Percentiles rank a stretch among this genome's conserved stretches.
These are phyloP conservation scores for Physella acuta DNA, from an alignment of 1,140 invertebrate species.

Conservation along the genomic window DNA sequence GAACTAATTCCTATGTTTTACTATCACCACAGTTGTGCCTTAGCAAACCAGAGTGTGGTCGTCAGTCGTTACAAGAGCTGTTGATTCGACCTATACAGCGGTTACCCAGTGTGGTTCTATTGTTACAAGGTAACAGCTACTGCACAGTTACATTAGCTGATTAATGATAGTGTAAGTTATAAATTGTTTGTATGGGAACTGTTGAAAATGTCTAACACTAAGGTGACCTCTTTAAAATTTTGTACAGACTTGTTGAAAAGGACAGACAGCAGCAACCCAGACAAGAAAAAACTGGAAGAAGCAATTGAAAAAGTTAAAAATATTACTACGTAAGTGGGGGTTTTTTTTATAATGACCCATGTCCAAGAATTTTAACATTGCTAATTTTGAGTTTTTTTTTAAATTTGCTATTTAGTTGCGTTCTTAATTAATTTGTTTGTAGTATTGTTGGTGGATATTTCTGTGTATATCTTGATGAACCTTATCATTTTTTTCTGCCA, in stretches of 20 bases:
- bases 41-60: slow-evolving; percentile 81
- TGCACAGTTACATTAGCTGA: too few species aligned
- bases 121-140: slow-evolving; percentile 89
- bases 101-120: slow-evolving; percentile 89
- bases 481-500: slow-evolving; percentile 32
- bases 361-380: neutral
- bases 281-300: slow-evolving; percentile 79
- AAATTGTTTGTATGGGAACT: too few species aligned
- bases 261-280: slow-evolving; percentile 81
- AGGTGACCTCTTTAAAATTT: too few species aligned
- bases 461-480: too few species aligned
- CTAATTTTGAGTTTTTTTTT: neutral
- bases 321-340: slow-evolving; percentile 74
- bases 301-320: slow-evolving; percentile 85
- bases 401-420: too few species aligned
- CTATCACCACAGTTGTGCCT: slow-evolving; percentile 47
- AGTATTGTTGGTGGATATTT: too few species aligned
- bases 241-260: slow-evolving; percentile 85
- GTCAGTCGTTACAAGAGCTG: slow-evolving; percentile 90
- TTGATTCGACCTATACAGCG: slow-evolving; percentile 95
- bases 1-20: neutral
- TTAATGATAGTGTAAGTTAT: too few species aligned
- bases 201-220: too few species aligned
- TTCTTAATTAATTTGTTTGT: too few species aligned
- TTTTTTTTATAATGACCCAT: neutral